Base-by-base conservation (phyloP, 2,888 invertebrate species). In the Prosopocoilus inquinatus region DNA sequence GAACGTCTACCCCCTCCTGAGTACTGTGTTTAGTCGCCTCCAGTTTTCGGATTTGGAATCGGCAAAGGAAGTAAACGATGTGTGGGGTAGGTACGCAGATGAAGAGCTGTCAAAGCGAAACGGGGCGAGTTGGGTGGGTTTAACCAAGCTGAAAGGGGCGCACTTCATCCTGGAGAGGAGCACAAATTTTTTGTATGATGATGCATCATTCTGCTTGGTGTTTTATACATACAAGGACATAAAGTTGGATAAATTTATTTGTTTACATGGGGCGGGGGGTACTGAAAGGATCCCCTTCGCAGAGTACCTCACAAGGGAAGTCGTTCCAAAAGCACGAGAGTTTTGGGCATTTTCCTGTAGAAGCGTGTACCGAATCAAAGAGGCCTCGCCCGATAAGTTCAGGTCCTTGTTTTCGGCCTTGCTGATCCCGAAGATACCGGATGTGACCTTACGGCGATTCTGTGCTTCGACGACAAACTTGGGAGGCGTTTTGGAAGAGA, bases 361-460 rank as follows among this genome's bases (percentile, higher is more conserved):
- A 13, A 5, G 12, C 3, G 12, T 53, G 3, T 48, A 53, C 47
- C 43, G 48, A n/a, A 38, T 47, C 13, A 38, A 36, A 12, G 7
- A 4, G 20, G 3, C 20, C 7, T 28, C 20, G 7, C 7, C 20
- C 2, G 7, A 3, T 4, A 28, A 28, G 7, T 28, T 28, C 7
- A 28, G 1, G 20, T 28, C 20, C 3, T 4, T 28, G 16, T 48
- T 53, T 53, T 41, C 47, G 3, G 35, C 70, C 12, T 55, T 70
- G 12, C 64, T 72, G 51, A 54, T 73, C 32, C 72, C 73, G 43
- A 59, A 66, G 59, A 72, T 73, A 50, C 70, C 69, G 20, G 65
- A 68, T 38, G 64, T 72, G 41, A 63, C 63, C 9, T 13, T 53
- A 13, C 11, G 43, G 44, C 28, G 28, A 32, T 53, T 48, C 43